Evolutionary conservation across 2,888 invertebrate species (phyloP).

Genomic region (Lymantria monacha): DNA sequence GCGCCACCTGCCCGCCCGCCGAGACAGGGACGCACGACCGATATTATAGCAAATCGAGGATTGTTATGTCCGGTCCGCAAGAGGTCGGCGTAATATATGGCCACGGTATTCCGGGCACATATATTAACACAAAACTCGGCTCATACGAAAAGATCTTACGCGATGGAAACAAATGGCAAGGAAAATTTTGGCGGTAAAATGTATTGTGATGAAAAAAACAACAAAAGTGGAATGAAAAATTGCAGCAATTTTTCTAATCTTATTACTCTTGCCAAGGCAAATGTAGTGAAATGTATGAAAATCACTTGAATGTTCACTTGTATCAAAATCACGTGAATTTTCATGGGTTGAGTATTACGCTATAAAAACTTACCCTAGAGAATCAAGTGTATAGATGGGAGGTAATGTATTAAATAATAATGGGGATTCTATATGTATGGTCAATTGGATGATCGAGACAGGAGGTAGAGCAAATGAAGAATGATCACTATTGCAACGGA

Average conservation of each 20-base stretch:
- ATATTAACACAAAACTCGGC: conserved; percentile 82
- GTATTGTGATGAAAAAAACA: conserved; percentile 69
- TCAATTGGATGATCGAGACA: conserved; percentile 55
- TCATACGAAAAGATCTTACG: conserved; percentile 81
- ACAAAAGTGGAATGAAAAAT: conserved; percentile 65
- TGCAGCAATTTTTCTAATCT: conserved; percentile 59
- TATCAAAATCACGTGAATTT: background rate
- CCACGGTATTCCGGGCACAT: conserved; percentile 83
- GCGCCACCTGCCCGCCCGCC: conserved; percentile 46
- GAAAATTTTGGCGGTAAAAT: conserved; percentile 78
- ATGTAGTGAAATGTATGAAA: conserved; percentile 1
- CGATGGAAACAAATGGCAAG: conserved; percentile 82
- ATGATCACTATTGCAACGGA: conserved; percentile 67
- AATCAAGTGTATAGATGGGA: conserved; percentile 2
- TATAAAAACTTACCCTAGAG: background rate
- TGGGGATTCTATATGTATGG: conserved; percentile 34
- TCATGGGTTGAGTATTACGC: background rate
- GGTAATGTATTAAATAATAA: conserved; percentile 31
- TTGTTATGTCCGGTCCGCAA: conserved; percentile 83
- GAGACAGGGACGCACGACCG: conserved; percentile 72
- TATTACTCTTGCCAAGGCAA: conserved; percentile 23
- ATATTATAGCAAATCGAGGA: conserved; percentile 83
- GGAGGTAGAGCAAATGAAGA: conserved; percentile 71
- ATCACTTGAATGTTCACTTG: background rate
- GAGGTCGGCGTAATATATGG: conserved; percentile 83